Percentiles rank a stretch among this genome's conserved stretches.
These are phyloP conservation scores for Micronycteris hirsuta DNA, from an alignment of 2,113 vertebrate species.

Conservation along the genomic window DNA sequence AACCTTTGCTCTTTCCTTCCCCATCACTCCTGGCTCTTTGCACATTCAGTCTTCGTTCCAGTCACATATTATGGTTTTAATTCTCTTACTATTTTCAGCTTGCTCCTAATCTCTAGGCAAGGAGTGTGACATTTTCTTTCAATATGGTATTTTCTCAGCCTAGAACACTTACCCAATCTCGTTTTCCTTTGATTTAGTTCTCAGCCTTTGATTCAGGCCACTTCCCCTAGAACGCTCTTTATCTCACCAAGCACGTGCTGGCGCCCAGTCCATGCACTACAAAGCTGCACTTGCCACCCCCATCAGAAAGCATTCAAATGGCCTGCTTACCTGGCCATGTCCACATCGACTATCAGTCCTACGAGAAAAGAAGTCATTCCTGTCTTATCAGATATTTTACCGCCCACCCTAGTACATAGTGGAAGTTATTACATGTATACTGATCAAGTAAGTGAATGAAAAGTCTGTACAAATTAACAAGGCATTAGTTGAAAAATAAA, in stretches of 20 bases:
- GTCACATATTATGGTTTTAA: background rate
- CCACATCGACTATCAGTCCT: background rate
- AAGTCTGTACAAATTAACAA: background rate
- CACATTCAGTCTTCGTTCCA: background rate
- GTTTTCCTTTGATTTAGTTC: background rate
- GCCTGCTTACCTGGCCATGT: background rate
- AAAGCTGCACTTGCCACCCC: background rate
- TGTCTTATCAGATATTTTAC: background rate
- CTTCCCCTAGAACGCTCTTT: background rate
- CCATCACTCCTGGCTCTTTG: background rate
- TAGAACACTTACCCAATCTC: background rate
- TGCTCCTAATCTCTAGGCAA: background rate
- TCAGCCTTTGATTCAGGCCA: background rate
- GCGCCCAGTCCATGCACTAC: background rate
- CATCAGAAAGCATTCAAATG: background rate
- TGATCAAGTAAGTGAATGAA: background rate
- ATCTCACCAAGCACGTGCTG: background rate
- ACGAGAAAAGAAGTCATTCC: background rate
- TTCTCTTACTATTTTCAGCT: background rate
- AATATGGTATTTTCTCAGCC: background rate
- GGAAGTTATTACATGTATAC: background rate
- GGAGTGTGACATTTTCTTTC: background rate
- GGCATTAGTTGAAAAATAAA: background rate
- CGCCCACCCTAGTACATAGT: background rate
- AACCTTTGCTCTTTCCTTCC: background rate